A percentile compares a stretch with the other conserved stretches of the same genome.
These are phyloP conservation scores for Paramacrobiotus metropolitanus DNA, from an alignment of 1,140 invertebrate genomes.

Conservation along the genomic window DNA sequence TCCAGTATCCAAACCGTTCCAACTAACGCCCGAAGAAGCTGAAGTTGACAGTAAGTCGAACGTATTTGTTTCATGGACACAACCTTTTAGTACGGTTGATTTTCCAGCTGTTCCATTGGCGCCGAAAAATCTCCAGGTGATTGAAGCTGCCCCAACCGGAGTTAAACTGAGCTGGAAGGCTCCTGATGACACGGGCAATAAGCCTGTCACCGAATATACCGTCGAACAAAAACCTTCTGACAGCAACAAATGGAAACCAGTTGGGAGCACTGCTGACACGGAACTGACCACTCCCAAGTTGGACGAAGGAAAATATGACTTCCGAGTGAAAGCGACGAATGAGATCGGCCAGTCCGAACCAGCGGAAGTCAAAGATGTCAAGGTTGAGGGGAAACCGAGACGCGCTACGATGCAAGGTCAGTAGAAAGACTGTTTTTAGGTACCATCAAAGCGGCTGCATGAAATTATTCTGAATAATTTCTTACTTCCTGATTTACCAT, in stretches of 20 bases:
- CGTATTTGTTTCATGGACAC: not conserved
- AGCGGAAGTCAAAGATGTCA: conserved; percentile 20
- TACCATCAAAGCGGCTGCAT: too few species aligned
- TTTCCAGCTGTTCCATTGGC: conserved; percentile 43
- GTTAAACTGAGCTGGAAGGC: conserved; percentile 85
- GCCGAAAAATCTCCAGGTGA: conserved; percentile 62
- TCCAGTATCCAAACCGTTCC: not conserved
- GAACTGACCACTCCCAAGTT: not conserved
- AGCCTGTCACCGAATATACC: conserved; percentile 40
- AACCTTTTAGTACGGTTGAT: not conserved
- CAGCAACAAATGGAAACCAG: not conserved
- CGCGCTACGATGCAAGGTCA: too few species aligned
- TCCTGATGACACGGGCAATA: conserved; percentile 45
- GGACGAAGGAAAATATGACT: conserved; percentile 52
- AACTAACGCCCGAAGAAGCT: too few species aligned
- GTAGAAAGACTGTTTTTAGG: too few species aligned
- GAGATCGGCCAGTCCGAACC: conserved; percentile 84
- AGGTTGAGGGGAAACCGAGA: not conserved
- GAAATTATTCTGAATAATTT: too few species aligned
- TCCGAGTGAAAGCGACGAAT: conserved; percentile 92
- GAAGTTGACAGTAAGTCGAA: conserved; percentile 11
- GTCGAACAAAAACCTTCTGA: conserved; percentile 26
- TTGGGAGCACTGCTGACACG: not conserved
- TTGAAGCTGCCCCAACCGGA: conserved; percentile 76
- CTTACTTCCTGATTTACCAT: too few species aligned